A percentile compares a stretch with the other conserved stretches of the same genome.
Conservation (phyloP, 2,113 vertebrate species). For the Sebastes schlegelii region DNA sequence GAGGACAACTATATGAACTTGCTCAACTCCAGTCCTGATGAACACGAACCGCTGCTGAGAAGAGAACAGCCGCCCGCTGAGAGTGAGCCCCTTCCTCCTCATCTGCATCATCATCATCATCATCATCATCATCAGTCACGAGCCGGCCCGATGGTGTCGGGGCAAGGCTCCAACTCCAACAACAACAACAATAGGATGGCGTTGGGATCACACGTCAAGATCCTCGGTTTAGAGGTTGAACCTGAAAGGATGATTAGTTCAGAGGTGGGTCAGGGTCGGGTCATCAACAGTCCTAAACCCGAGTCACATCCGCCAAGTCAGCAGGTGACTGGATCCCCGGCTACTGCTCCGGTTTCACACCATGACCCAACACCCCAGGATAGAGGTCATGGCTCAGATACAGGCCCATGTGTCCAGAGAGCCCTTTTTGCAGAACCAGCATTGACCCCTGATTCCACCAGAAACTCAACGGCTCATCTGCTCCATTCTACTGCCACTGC, state of each 20-base stretch:
- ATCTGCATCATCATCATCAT: slow-evolving; percentile 65
- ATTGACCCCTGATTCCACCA: background rate
- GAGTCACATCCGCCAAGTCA: background rate
- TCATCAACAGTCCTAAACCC: background rate
- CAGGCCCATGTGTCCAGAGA: background rate
- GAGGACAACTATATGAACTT: slow-evolving; percentile 87
- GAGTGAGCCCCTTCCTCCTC: slow-evolving; percentile 87
- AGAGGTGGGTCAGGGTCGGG: background rate
- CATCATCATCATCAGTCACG: slow-evolving; percentile 14
- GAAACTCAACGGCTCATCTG: background rate
- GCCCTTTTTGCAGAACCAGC: background rate
- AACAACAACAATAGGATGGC: slow-evolving; percentile 75
- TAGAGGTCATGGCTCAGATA: background rate
- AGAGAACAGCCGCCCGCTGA: slow-evolving; percentile 86
- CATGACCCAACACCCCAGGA: background rate
- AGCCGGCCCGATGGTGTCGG: slow-evolving; percentile 3
- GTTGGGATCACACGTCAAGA: slow-evolving; percentile 28
- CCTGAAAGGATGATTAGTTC: background rate
- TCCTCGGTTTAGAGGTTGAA: background rate
- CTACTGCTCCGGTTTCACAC: background rate
- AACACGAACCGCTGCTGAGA: slow-evolving; percentile 92
- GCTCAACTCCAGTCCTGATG: slow-evolving; percentile 93
- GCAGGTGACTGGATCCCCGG: background rate
- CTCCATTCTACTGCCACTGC: background rate
- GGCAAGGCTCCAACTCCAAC: slow-evolving; percentile 86